Base-by-base conservation (phyloP, 2,113 vertebrate genomes). In the Paradoxurus hermaphroditus region DNA sequence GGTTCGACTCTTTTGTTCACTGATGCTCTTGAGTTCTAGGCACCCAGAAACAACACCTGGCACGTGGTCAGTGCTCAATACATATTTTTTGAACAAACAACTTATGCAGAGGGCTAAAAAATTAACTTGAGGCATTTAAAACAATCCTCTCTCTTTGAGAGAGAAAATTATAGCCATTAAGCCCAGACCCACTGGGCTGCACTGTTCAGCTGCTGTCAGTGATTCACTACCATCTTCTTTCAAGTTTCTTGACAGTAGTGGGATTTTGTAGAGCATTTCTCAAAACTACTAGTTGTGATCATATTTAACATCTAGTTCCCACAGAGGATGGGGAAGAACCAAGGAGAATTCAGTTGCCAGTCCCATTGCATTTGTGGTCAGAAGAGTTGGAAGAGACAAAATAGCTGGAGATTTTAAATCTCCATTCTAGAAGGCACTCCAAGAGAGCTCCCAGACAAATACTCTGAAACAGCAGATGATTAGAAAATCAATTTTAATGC, bases 401-500 rank as follows among this genome's bases (percentile, higher is more conserved):
- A 63, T 72, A 44, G 9, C 36, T 84, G 7, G 63, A 95, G n/a
- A 18, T 65, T 0, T 86, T 13, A 84, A 25, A 94, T 96, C 63
- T 51, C 23, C 14, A 6, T 90, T 63, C 21, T 39, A 44, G 41
- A 86, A 44, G 25, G 29, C 46, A 59, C 5, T 95, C 51, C 73
- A 59, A 77, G 85, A 73, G 46, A 63, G 9, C 73, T 59, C 67
- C 87, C 86, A 93, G 46, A 82, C 91, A 87, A 92, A 91, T 27
- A 15, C 4, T 44, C 18, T 4, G 18, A 39, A 95, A 70, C 41
- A 81, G 4, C 34, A 85, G 36, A 5, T 97, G 63, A 97, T 25
- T 95, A 63, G 87, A 3, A 3, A 21, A 59, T 36, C 77, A 62
- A 62, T 87, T 97, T 95, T 53, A 89, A 13, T 96, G 97, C 46